Base-by-base conservation (phyloP, 2,797 vertebrate genomes). In the Eupleurogrammus muticus region DNA sequence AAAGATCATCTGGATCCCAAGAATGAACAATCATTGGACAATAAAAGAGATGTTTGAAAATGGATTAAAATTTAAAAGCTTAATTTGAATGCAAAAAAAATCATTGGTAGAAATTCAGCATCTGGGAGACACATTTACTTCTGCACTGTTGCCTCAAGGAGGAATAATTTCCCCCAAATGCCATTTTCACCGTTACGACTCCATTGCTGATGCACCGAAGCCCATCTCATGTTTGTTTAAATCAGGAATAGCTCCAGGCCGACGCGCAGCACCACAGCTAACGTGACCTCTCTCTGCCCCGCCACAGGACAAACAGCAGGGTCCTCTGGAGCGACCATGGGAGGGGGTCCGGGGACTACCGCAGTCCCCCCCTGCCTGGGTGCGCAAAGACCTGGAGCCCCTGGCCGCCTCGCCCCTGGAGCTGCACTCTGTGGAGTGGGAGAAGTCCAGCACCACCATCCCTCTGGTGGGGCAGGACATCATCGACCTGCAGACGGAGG, bases 401-500 rank as follows among this genome's bases (percentile, higher is more conserved):
- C 92, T 97, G 59, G 93, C 94, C 9, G 96, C 96, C 1, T 96
- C 96, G 0, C 96, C 97, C 8, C 89, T 98, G 90, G 96, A 99
- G 94, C 94, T 99, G 70, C 96, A 97, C 89, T 95, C 95, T 48
- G 96, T 98, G 42, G 98, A 99, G 73, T 99, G 98, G 98, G 98
- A 99, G 91, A 99, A 99, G 93, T 91, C 95, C 2, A 92, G 95
- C 17, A 96, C 97, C 82, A 94, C 96, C 66, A 99, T 99, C 83
- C 98, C 98, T 2, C 89, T 99, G 87, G 97, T 98, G 93, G 97
- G 96, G 81, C 98, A 99, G 94, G 98, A 99, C 95, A 96, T 98
- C 92, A 99, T 98, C 5, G 98, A 99, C 93, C 97, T 99, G 92
- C 98, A 99, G 93, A 99, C 98, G 0, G 98, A 99, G 94, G 98